Conservation (phyloP, 2,888 invertebrate genomes). For the Xestia c-nigrum region DNA sequence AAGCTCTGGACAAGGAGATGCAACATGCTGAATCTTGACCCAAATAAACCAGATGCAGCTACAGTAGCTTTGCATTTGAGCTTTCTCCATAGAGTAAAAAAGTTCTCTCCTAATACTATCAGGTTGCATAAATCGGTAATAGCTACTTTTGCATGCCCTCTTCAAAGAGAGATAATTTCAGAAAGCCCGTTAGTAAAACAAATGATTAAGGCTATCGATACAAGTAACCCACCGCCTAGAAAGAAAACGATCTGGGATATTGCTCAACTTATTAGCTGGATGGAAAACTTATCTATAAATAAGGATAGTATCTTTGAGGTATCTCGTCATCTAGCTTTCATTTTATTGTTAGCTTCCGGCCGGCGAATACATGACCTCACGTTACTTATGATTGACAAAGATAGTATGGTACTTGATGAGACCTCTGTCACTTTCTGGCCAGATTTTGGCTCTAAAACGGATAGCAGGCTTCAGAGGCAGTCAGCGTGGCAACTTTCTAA, state of each 20-base stretch:
- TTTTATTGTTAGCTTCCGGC: constrained; percentile 2
- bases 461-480: not conserved
- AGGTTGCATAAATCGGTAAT: not conserved
- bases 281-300: too few relatives aligned
- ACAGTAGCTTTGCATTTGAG: not conserved
- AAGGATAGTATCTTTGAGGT: too few relatives aligned
- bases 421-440: constrained; percentile 8
- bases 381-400: constrained; percentile 1
- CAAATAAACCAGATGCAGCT: not conserved
- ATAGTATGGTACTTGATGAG: constrained; percentile 6
- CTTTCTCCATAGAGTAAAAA: not conserved
- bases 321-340: too few relatives aligned
- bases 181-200: constrained; percentile 4
- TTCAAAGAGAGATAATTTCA: not conserved
- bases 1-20: not conserved
- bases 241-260: constrained; percentile 10
- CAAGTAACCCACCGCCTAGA: not conserved
- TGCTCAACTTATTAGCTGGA: too few relatives aligned
- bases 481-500: constrained; percentile 1
- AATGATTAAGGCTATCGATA: constrained; percentile 6
- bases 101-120: too few relatives aligned
- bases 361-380: constrained; percentile 11
- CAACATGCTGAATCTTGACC: not conserved
- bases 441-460: constrained; percentile 10
- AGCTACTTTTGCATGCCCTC: not conserved